A percentile compares a stretch with the other conserved stretches of the same genome.
phyloP scores from a whole-genome alignment of 2,888 invertebrate genomes.

The Patella caerulea region DNA sequence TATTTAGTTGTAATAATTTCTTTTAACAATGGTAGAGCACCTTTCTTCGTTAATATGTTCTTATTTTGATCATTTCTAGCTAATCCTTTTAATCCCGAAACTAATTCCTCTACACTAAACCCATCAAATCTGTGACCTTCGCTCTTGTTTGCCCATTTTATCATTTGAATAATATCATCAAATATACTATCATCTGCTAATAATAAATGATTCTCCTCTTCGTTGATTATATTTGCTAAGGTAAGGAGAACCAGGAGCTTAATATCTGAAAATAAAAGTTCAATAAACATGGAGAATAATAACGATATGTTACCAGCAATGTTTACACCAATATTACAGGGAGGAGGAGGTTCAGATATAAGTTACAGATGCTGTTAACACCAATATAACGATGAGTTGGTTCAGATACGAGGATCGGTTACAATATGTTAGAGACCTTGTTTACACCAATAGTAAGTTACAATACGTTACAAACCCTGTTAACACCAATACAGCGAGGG shows the following conservation, averaged over 20 bases:
- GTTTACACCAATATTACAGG: not conserved
- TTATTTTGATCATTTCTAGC: conserved; percentile 58
- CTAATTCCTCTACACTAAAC: conserved; percentile 52
- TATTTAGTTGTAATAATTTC: conserved; percentile 37
- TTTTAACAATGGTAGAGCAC: conserved; percentile 32
- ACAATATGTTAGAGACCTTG: no score
- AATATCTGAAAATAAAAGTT: conserved; percentile 42
- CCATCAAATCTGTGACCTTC: conserved; percentile 46
- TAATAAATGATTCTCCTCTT: conserved; percentile 48
- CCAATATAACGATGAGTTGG: not conserved
- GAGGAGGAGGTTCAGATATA: not conserved
- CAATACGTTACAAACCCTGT: no score
- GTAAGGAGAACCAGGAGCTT: conserved; percentile 54
- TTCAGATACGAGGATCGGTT: no score
- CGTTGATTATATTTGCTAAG: conserved; percentile 54
- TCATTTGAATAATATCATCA: conserved; percentile 46
- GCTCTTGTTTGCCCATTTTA: conserved; percentile 36
- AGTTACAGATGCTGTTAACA: not conserved
- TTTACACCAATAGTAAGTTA: no score
- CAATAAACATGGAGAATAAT: conserved; percentile 12
- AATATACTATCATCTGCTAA: conserved; percentile 48
- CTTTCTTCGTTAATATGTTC: conserved; percentile 46
- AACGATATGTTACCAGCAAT: not conserved
- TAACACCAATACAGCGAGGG: no score
- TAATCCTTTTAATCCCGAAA: conserved; percentile 51